A percentile compares a stretch with the other conserved stretches of the same genome.
Evolutionary conservation across 2,888 invertebrate genomes (phyloP).

Genomic region (Harpagoxenus sublaevis): DNA sequence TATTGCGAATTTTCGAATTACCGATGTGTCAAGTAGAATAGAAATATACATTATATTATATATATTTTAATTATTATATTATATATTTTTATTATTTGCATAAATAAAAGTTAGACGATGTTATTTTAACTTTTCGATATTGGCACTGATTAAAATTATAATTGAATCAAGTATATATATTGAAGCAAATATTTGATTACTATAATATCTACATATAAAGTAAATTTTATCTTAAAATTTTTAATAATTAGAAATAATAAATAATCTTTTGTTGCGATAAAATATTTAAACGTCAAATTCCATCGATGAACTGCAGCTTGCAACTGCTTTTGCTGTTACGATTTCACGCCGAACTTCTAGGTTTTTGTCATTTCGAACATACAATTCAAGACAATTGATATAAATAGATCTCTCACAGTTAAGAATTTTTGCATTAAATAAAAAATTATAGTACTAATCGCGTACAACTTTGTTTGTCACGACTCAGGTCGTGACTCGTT

Average conservation of each 20-base stretch:
- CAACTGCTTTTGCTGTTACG: neutral
- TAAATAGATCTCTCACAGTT: neutral
- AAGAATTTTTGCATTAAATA: constrained; percentile 8
- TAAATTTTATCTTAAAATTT: neutral
- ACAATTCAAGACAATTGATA: neutral
- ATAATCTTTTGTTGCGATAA: neutral
- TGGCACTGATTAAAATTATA: neutral
- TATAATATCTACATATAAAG: neutral
- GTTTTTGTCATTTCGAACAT: neutral
- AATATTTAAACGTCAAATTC: neutral
- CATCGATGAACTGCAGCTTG: neutral
- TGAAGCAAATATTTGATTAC: neutral
- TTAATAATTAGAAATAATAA: constrained; percentile 9
- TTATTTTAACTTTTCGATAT: neutral
- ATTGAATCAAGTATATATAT: neutral
- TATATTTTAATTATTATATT: constrained; percentile 11
- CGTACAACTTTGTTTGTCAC: constrained; percentile 15
- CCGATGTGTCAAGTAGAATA: neutral
- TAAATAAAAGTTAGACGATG: neutral
- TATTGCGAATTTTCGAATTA: constrained; percentile 23
- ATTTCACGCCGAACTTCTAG: neutral
- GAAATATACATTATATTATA: neutral
- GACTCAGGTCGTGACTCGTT: constrained; percentile 27
- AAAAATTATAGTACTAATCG: neutral
- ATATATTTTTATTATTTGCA: constrained; percentile 18